Conservation (phyloP, 2,113 vertebrate genomes). For the Oreocharis arfaki region DNA sequence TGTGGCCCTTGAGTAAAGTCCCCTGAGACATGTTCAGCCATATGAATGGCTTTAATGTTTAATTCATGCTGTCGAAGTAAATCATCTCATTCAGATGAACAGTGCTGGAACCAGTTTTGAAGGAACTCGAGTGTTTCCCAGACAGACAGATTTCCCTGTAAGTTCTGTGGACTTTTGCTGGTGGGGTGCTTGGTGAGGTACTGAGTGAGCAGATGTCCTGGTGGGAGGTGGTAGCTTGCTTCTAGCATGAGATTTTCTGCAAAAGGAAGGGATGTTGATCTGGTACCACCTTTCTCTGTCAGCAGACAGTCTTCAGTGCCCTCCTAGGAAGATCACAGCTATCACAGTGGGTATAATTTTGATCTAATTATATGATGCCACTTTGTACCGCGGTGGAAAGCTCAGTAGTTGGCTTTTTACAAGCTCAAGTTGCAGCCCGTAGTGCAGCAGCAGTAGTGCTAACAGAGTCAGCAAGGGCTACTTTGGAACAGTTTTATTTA, state of each 20-base stretch:
- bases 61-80: background rate
- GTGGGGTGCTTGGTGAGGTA: background rate
- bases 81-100: fast-evolving
- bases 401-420: background rate
- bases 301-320: fast-evolving
- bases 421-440: background rate
- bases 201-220: background rate
- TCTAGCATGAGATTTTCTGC: background rate
- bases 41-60: background rate
- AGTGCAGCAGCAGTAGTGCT: background rate
- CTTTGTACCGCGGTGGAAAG: background rate
- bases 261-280: background rate
- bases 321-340: background rate
- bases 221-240: background rate
- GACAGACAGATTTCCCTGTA: background rate
- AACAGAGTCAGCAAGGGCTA: background rate
- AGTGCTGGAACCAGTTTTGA: background rate
- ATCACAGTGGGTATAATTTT: background rate
- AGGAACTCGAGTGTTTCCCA: background rate
- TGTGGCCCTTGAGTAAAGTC: background rate
- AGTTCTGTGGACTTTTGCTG: background rate
- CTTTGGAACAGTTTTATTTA: constrained; percentile 10
- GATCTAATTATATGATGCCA: background rate
- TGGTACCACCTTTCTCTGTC: background rate
- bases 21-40: background rate